Evolutionary conservation across 2,113 vertebrate genomes (phyloP).

Genomic region (Passerina amoena): DNA sequence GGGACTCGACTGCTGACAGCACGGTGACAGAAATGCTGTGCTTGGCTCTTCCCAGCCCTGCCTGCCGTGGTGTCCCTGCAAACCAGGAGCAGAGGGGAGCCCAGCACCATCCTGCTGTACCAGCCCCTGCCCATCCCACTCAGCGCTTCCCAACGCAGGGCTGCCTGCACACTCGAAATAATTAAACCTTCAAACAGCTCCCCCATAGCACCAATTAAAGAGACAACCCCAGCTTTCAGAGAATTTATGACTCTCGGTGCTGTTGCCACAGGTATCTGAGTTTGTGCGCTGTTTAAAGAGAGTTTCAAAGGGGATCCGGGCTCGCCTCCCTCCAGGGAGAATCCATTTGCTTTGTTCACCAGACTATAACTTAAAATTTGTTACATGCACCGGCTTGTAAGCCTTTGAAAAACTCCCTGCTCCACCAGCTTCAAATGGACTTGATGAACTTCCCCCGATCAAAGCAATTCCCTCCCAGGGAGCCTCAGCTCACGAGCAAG

Average conservation of each 20-base stretch:
- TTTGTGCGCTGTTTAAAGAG: constrained; percentile 9
- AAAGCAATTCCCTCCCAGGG: constrained; percentile 27
- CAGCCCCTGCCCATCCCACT: neutral
- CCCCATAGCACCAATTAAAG: constrained; percentile 23
- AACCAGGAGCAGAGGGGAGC: neutral
- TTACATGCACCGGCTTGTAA: constrained; percentile 59
- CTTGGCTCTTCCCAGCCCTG: neutral
- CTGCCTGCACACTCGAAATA: neutral
- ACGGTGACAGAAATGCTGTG: neutral
- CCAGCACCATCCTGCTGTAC: neutral
- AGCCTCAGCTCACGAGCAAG: neutral
- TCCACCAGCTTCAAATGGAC: constrained; percentile 31
- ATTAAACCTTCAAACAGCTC: constrained; percentile 41
- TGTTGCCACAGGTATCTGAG: constrained; percentile 57
- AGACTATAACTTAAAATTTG: constrained; percentile 27
- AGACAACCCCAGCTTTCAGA: constrained; percentile 4
- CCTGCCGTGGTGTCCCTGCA: neutral
- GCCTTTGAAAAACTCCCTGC: constrained; percentile 31
- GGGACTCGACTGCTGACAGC: neutral
- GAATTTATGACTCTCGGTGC: constrained; percentile 46
- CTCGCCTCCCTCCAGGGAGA: constrained; percentile 44
- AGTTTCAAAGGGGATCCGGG: constrained; percentile 47
- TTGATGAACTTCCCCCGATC: constrained; percentile 27
- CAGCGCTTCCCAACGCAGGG: fast-evolving
- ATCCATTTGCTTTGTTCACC: constrained; percentile 45